These are phyloP conservation scores for Drosophila austrosaltans DNA, from an alignment of 2,888 invertebrate species.

Conservation along the genomic window DNA sequence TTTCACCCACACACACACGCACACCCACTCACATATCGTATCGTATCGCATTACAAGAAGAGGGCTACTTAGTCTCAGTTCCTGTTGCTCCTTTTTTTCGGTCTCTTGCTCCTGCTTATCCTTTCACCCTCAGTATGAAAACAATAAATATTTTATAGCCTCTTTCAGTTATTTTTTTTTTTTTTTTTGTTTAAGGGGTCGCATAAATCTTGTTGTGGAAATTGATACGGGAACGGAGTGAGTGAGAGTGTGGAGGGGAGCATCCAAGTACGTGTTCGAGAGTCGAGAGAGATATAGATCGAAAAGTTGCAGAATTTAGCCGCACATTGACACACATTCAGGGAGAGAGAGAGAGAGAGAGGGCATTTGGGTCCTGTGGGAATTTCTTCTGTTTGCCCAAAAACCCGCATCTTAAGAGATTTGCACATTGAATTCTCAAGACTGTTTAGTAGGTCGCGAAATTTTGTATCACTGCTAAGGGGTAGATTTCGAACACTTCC, in stretches of 20 bases:
- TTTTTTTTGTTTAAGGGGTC: slow-evolving; percentile 51
- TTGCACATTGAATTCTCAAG: slow-evolving; percentile 42
- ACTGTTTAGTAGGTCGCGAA: slow-evolving; percentile 35
- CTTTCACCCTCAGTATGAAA: slow-evolving; percentile 53
- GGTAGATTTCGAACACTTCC: slow-evolving; percentile 21
- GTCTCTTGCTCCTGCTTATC: slow-evolving; percentile 17
- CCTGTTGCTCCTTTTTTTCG: slow-evolving; percentile 41
- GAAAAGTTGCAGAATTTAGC: slow-evolving; percentile 38
- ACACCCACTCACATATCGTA: background rate
- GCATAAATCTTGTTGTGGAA: slow-evolving; percentile 69
- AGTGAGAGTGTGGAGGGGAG: slow-evolving; percentile 1
- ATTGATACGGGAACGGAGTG: slow-evolving; percentile 61
- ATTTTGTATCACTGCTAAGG: slow-evolving; percentile 20
- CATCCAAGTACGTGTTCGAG: slow-evolving; percentile 29
- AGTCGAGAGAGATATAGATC: slow-evolving; percentile 27
- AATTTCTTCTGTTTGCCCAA: slow-evolving; percentile 20
- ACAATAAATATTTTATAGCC: slow-evolving; percentile 77
- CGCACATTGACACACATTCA: slow-evolving; percentile 2
- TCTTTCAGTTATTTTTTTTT: slow-evolving; percentile 7
- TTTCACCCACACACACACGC: background rate
- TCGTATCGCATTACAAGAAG: slow-evolving; percentile 36
- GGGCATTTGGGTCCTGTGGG: slow-evolving; percentile 31
- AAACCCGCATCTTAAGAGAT: slow-evolving; percentile 43
- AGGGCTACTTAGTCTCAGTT: slow-evolving; percentile 23
- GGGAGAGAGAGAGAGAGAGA: background rate